A percentile compares a stretch with the other conserved stretches of the same genome.
These are phyloP conservation scores for Poecilia picta DNA, from an alignment of 2,797 vertebrate genomes.

Conservation along the genomic window DNA sequence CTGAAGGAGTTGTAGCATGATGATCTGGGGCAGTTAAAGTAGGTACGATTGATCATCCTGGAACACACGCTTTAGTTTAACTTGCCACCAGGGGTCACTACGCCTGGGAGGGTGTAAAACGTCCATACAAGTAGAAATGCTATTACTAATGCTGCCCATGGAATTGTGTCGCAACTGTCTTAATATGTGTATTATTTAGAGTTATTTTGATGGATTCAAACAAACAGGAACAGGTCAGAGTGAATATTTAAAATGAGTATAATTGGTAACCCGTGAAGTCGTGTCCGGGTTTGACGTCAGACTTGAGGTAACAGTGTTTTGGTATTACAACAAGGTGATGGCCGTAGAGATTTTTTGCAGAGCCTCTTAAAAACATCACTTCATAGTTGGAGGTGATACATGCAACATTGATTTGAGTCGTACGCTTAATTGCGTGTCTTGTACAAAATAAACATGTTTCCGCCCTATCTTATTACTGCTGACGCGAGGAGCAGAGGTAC, in stretches of 20 bases:
- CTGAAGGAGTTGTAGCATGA: conserved; percentile 25
- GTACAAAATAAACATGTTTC: no score
- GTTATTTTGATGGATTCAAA: not conserved
- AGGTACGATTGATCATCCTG: not conserved
- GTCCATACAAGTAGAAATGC: not conserved
- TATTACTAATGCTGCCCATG: not conserved
- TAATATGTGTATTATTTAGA: not conserved
- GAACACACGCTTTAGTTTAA: not conserved
- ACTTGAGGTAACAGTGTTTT: no score
- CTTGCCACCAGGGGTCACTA: not conserved
- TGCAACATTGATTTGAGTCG: no score
- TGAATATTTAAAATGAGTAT: not conserved
- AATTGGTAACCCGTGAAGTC: no score
- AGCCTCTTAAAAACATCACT: no score
- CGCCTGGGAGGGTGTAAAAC: not conserved
- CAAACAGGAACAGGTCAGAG: not conserved
- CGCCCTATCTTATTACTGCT: no score
- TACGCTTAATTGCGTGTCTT: no score
- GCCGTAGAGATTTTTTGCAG: no score
- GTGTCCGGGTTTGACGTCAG: no score
- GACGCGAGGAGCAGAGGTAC: not conserved
- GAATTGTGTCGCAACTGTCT: not conserved
- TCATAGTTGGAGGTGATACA: no score
- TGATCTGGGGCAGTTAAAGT: not conserved
- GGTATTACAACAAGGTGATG: no score